Conservation (phyloP, 2,888 invertebrate genomes). For the Toxonevra muliebris region DNA sequence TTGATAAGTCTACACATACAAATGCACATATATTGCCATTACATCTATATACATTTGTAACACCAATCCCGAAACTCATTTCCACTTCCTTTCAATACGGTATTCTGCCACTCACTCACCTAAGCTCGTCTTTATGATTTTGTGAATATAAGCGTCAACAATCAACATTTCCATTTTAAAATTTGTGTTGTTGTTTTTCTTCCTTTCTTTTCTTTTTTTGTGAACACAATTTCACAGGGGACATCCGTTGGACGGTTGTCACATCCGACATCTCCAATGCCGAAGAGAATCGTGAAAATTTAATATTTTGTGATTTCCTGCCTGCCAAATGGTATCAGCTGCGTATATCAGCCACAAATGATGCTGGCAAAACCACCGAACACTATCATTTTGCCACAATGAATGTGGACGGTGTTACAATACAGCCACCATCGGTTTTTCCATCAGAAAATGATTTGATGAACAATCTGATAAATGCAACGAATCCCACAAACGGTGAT, state of each 20-base stretch:
- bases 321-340: slow-evolving; percentile 72
- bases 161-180: slow-evolving; percentile 29
- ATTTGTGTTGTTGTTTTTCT: slow-evolving; percentile 9
- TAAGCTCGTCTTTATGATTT: neutral
- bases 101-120: neutral
- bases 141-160: slow-evolving; percentile 11
- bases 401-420: slow-evolving; percentile 67
- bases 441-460: slow-evolving; percentile 62
- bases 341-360: slow-evolving; percentile 71
- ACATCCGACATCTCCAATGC: slow-evolving; percentile 65
- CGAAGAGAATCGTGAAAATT: slow-evolving; percentile 64
- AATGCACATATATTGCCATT: neutral
- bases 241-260: slow-evolving; percentile 64
- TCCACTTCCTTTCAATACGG: no score
- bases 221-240: slow-evolving; percentile 49
- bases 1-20: neutral
- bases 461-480: slow-evolving; percentile 61
- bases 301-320: slow-evolving; percentile 68
- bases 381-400: slow-evolving; percentile 71
- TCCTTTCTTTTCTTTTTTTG: slow-evolving; percentile 1
- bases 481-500: slow-evolving; percentile 60
- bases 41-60: neutral
- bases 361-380: slow-evolving; percentile 71
- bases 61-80: neutral
- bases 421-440: slow-evolving; percentile 61